A percentile compares a stretch with the other conserved stretches of the same genome.
Conservation (phyloP, 1,140 invertebrate species). For the Notospermus geniculatus region DNA sequence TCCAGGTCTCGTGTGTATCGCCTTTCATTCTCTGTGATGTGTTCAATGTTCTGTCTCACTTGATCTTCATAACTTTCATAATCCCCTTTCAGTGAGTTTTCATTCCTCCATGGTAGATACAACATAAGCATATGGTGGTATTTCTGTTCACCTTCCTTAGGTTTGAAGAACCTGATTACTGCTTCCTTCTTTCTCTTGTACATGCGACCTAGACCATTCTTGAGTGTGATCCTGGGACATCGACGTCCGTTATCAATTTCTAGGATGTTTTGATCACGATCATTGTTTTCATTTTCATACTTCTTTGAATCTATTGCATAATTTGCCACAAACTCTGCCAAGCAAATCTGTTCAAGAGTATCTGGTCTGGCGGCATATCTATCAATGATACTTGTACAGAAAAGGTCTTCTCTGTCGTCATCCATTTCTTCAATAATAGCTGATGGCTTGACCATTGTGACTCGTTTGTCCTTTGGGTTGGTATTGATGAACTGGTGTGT, state of each 20-base stretch:
- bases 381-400: constrained; percentile 2
- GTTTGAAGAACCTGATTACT: neutral
- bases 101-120: neutral
- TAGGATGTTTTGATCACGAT: neutral
- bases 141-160: neutral
- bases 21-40: neutral
- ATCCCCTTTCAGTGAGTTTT: neutral
- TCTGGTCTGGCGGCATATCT: neutral
- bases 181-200: constrained; percentile 4
- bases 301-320: neutral
- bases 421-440: neutral
- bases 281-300: neutral
- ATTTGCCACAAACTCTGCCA: neutral
- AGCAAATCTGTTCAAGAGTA: neutral
- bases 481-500: neutral
- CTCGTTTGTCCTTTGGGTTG: neutral
- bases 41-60: neutral
- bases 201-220: constrained; percentile 4
- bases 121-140: neutral
- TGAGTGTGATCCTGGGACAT: neutral
- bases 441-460: neutral
- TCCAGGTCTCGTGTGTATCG: neutral
- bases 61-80: constrained; percentile 1
- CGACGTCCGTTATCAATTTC: neutral
- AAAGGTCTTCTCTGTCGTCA: constrained; percentile 1